Evolutionary conservation across 2,797 vertebrate genomes (phyloP), one percentile per base, ranked within the genome.

Genomic region (Sebastes diaconus): DNA sequence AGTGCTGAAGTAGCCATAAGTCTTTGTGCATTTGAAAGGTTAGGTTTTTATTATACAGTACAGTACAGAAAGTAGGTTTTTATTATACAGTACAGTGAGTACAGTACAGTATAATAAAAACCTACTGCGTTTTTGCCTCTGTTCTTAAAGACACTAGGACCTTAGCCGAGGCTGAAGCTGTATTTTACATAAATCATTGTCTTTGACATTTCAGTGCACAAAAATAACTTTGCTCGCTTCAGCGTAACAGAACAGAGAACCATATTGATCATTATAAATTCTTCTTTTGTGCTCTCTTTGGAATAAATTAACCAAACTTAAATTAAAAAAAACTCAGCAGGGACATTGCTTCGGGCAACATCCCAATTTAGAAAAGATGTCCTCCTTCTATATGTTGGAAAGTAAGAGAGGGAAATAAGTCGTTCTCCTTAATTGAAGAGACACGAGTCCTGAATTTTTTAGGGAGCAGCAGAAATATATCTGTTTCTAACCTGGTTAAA

Each of bases 181-280:
- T 65, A 46, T 68, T 70, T 76, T 77, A 58, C 72, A 87, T 80
- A 70, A 88, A 82, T 87, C 67, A 80, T 73, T 74, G 61, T 72
- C 77, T 59, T 70, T 89, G 66, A 77, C 76, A 81, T 88, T 81
- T 82, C 50, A 34, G 16, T 58, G 79, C 66, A 67, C 68, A 79
- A 75, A 85, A 84, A 90, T 81, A 89, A 64, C 70, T 87, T 84
- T 75, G 67, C 81, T 75, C 27, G 5, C 75, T 69, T 79, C 68
- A 87, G 80, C 65, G 30, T 79, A 84, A 81, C 65, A 72, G 68
- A 87, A 70, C 60, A 20, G 69, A 84, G 73, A 77, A 77, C 68
- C 46, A 29, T 83, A 87, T 83, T 86, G 80, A 90, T 90, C 73
- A 85, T 88, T 84, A 84, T 79, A 80, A 73, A 87, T 88, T 85